These are phyloP conservation scores for Trichopria drosophilae DNA, from an alignment of 2,888 invertebrate species.

Conservation along the genomic window DNA sequence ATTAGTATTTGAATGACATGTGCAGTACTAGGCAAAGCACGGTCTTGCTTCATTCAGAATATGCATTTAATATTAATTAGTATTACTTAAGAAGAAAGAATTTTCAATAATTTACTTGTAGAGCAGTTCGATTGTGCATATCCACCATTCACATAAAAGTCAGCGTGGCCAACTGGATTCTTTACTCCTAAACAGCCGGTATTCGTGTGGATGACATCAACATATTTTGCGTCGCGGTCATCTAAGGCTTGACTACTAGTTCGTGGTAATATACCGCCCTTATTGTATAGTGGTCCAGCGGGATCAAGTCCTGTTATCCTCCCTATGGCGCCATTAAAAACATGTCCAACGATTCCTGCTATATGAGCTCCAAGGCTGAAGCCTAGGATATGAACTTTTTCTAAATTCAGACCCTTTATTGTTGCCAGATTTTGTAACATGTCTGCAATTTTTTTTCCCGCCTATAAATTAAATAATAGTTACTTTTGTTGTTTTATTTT, in stretches of 20 bases:
- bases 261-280: constrained; percentile 44
- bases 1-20: too few species aligned
- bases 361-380: constrained; percentile 57
- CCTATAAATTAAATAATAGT: too few species aligned
- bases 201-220: constrained; percentile 74
- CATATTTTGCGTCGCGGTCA: constrained; percentile 69
- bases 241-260: constrained; percentile 62
- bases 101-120: too few species aligned
- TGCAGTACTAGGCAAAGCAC: too few species aligned
- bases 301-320: constrained; percentile 67
- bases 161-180: constrained; percentile 68
- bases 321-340: constrained; percentile 45
- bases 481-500: too few species aligned
- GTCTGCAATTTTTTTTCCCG: too few species aligned
- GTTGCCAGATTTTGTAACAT: too few species aligned
- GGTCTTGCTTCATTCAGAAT: too few species aligned
- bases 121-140: too few species aligned
- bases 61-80: too few species aligned
- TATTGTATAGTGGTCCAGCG: constrained; percentile 68
- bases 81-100: too few species aligned
- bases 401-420: too few species aligned
- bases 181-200: constrained; percentile 68
- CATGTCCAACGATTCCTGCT: constrained; percentile 49
- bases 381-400: constrained; percentile 52
- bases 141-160: constrained; percentile 78